Evolutionary conservation across 2,888 invertebrate genomes (phyloP).

Genomic region (Acrocyrtus sp.): DNA sequence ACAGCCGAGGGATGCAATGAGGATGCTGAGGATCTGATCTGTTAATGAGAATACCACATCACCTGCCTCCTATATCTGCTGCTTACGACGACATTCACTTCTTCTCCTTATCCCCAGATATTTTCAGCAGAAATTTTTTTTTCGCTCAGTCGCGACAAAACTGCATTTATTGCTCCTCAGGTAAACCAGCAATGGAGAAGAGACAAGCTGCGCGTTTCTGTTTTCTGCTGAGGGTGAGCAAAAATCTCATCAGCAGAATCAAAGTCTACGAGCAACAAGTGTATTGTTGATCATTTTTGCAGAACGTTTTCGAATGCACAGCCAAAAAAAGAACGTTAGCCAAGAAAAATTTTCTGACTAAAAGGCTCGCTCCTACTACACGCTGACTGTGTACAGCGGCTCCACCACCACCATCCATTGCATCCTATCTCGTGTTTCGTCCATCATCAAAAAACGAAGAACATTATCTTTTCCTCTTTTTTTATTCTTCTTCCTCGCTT

Average conservation of each 20-base stretch:
- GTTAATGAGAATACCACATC: neutral
- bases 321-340: no score
- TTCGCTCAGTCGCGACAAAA: neutral
- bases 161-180: neutral
- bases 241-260: no score
- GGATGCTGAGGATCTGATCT: neutral
- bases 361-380: no score
- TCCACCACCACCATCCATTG: neutral
- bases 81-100: constrained; percentile 9
- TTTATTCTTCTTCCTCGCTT: constrained; percentile 24
- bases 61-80: neutral
- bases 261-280: neutral
- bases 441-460: constrained; percentile 5
- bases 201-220: no score
- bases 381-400: no score
- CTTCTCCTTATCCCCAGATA: no score
- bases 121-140: no score
- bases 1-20: neutral
- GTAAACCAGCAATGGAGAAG: no score
- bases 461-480: constrained; percentile 16
- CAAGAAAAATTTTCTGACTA: no score
- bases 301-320: neutral
- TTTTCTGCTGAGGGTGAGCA: no score
- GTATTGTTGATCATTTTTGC: constrained; percentile 19
- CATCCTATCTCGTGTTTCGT: no score